phyloP scores from a whole-genome alignment of 2,113 vertebrate genomes.

The Oryzias javanicus region DNA sequence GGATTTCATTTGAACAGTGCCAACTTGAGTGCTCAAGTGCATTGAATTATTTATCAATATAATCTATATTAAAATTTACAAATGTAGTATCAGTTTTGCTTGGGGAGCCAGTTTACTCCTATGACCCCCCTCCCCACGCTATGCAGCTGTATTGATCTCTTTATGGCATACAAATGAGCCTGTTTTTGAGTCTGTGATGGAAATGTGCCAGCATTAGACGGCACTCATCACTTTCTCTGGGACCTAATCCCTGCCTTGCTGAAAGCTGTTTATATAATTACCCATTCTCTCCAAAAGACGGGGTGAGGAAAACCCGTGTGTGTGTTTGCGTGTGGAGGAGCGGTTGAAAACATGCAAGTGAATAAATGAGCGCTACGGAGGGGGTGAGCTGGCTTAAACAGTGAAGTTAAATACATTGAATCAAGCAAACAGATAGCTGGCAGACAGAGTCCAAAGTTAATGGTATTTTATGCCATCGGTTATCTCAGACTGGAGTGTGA shows the following conservation, averaged over 20 bases:
- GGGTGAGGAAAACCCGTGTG: slow-evolving; percentile 33
- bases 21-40: too few relatives aligned
- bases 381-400: slow-evolving; percentile 32
- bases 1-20: too few relatives aligned
- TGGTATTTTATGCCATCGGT: slow-evolving; percentile 53
- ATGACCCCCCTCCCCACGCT: background rate
- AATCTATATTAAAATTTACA: too few relatives aligned
- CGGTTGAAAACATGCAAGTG: background rate
- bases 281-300: slow-evolving; percentile 60
- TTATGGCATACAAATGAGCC: slow-evolving; percentile 22
- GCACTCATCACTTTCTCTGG: slow-evolving; percentile 47
- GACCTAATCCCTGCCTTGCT: slow-evolving; percentile 54
- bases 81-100: too few relatives aligned
- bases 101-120: background rate
- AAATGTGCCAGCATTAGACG: slow-evolving; percentile 52
- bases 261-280: slow-evolving; percentile 72
- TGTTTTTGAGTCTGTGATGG: slow-evolving; percentile 48
- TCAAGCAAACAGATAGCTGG: slow-evolving; percentile 44
- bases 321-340: slow-evolving; percentile 30
- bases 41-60: too few relatives aligned
- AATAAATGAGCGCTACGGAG: background rate
- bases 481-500: slow-evolving; percentile 44
- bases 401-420: slow-evolving; percentile 50
- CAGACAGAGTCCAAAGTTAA: slow-evolving; percentile 51
- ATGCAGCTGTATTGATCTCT: slow-evolving; percentile 16